These are phyloP conservation scores for Drosophila silvestris DNA, from an alignment of 2,888 invertebrate genomes.

Conservation along the genomic window DNA sequence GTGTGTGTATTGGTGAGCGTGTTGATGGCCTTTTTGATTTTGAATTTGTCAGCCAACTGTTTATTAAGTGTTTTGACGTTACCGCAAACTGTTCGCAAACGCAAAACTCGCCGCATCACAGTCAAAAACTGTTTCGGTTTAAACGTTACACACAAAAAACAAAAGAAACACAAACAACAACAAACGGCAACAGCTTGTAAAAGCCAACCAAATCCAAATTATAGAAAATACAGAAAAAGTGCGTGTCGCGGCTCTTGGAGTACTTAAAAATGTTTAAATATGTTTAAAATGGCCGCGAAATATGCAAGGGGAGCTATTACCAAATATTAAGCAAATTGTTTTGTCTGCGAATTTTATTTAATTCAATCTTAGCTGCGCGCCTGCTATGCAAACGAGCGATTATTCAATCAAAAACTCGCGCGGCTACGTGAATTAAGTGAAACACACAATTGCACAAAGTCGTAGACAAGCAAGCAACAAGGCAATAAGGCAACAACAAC, in stretches of 20 bases:
- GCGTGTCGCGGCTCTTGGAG: slow-evolving; percentile 32
- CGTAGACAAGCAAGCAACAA: slow-evolving; percentile 52
- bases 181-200: background rate
- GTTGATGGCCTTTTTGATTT: slow-evolving; percentile 78
- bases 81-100: slow-evolving; percentile 77
- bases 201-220: slow-evolving; percentile 12
- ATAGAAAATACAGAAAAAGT: slow-evolving; percentile 29
- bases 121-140: slow-evolving; percentile 25
- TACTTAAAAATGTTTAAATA: slow-evolving; percentile 34
- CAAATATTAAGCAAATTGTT: slow-evolving; percentile 41
- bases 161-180: background rate
- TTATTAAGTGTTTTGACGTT: slow-evolving; percentile 82
- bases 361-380: slow-evolving; percentile 49
- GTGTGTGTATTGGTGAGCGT: slow-evolving; percentile 44
- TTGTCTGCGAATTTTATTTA: slow-evolving; percentile 47
- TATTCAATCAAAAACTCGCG: slow-evolving; percentile 78
- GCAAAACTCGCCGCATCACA: slow-evolving; percentile 48
- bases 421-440: slow-evolving; percentile 78
- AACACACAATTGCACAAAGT: slow-evolving; percentile 73
- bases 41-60: slow-evolving; percentile 81
- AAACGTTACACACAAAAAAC: background rate
- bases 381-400: slow-evolving; percentile 77
- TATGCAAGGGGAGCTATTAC: slow-evolving; percentile 43
- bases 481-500: slow-evolving; percentile 25
- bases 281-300: slow-evolving; percentile 45